phyloP scores from a whole-genome alignment of 2,888 invertebrate genomes.

The Julus scandinavius region DNA sequence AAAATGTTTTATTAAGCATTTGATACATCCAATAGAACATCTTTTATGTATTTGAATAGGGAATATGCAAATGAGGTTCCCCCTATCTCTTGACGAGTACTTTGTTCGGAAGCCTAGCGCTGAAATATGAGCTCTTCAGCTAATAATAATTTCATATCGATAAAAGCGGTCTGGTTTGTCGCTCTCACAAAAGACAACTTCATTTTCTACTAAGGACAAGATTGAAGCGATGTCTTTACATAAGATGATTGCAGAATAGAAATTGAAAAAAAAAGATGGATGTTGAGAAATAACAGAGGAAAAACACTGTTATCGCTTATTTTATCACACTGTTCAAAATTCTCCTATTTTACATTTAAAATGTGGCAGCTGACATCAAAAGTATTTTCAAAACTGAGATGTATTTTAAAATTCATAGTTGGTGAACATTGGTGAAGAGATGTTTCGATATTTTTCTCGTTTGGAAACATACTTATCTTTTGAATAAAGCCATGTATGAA shows the following conservation, averaged over 20 bases:
- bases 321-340: no score
- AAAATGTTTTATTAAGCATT: conserved; percentile 15
- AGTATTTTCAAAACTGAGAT: no score
- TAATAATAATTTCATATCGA: conserved; percentile 33
- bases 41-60: background rate
- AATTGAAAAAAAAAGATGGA: background rate
- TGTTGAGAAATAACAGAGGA: background rate
- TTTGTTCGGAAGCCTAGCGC: background rate
- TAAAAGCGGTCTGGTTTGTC: conserved; percentile 25
- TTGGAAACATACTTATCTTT: no score
- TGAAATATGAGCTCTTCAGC: conserved; percentile 26
- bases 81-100: background rate
- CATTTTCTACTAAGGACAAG: background rate
- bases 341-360: no score
- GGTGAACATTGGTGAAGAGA: no score
- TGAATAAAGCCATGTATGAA: no score
- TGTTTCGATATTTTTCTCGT: no score
- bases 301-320: no score
- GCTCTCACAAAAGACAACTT: background rate
- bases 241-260: background rate
- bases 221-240: background rate
- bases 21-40: background rate
- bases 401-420: no score
- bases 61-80: background rate
- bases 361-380: no score